Evolutionary conservation across 2,113 vertebrate species (phyloP).

Genomic region (Platichthys stellatus): DNA sequence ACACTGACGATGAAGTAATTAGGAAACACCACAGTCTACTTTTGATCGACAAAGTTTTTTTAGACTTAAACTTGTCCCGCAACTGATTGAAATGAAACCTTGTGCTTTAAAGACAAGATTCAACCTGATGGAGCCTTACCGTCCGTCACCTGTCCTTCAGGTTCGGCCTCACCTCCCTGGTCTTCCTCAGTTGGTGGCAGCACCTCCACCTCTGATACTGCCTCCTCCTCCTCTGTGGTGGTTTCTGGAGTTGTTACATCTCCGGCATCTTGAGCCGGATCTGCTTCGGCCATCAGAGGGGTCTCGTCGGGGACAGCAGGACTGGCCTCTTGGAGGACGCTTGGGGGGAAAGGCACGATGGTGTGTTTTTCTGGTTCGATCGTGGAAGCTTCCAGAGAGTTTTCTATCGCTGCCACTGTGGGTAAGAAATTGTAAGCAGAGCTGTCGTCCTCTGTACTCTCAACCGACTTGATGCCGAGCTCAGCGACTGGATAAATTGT

Average conservation of each 20-base stretch:
- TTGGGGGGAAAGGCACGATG: constrained; percentile 58
- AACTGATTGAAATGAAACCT: no score
- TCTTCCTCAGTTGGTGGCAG: constrained; percentile 16
- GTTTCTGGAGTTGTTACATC: not conserved
- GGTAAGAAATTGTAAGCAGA: constrained; percentile 45
- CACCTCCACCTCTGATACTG: constrained; percentile 39
- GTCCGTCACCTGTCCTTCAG: constrained; percentile 23
- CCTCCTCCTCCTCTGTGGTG: constrained; percentile 23
- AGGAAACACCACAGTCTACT: no score
- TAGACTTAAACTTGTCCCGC: no score
- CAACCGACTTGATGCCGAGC: constrained; percentile 30
- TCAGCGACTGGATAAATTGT: constrained; percentile 60
- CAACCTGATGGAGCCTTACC: constrained; percentile 37
- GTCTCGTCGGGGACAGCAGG: constrained; percentile 17
- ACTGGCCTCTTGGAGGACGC: constrained; percentile 31
- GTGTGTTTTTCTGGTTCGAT: constrained; percentile 50
- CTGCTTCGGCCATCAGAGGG: constrained; percentile 20
- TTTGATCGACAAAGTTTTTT: not conserved
- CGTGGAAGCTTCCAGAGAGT: constrained; percentile 42
- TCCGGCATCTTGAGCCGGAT: constrained; percentile 13
- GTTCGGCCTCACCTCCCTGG: constrained; percentile 34
- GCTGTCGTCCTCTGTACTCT: constrained; percentile 9
- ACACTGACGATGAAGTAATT: not conserved
- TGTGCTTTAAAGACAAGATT: not conserved
- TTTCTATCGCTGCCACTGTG: constrained; percentile 52